Base-by-base conservation (phyloP, 2,888 invertebrate species). In the Mesorhabditis sp. region DNA sequence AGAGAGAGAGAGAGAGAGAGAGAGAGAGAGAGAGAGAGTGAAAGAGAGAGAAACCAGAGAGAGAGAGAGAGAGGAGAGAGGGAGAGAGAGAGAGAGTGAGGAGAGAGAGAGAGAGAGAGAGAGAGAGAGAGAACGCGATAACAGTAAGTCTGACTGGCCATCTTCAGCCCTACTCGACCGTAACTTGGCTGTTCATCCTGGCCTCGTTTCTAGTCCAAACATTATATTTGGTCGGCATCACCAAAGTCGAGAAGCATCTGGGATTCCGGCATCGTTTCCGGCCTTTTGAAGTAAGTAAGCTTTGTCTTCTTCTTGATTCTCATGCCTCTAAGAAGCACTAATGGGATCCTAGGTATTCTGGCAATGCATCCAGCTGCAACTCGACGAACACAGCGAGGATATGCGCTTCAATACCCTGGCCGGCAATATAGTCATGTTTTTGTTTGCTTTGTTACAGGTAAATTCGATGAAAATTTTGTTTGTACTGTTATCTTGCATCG, bases 301-400 rank as follows among this genome's bases (percentile, higher is more conserved):
- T 15, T 43, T 3, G 42, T 5, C 42, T 28, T 13, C 4, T 4
- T 62, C 4, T 4, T n/a, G 3, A n/a, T 44, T 66, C 6, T 45
- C 28, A 2, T 67, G 15, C 42, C 5, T 69, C 44, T 28, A 43
- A 3, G 6, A 28, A 65, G 10, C 10, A 15, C 10, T 7, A 41
- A 10, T 7, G 43, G 41, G 7, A 10, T 42, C 41, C 58, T 50
- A 67, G 78, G 77, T 77, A 74, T 45, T 74, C 4, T 82, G 82
- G 81, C 76, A 81, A 15, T 73, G 76, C 4, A 67, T 80, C 5
- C 75, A 79, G 58, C 62, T 82, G 13, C 82, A 82, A 72, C 67
- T 82, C 41, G 79, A 80, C 65, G 82, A 82, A 63, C 70, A 73
- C 64, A 76, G 71, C 63, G 75, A 77, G 4, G 72, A 77, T 61